A percentile compares a stretch with the other conserved stretches of the same genome.
These are phyloP conservation scores for Parochlus steinenii DNA, from an alignment of 2,888 invertebrate genomes.

Conservation along the genomic window DNA sequence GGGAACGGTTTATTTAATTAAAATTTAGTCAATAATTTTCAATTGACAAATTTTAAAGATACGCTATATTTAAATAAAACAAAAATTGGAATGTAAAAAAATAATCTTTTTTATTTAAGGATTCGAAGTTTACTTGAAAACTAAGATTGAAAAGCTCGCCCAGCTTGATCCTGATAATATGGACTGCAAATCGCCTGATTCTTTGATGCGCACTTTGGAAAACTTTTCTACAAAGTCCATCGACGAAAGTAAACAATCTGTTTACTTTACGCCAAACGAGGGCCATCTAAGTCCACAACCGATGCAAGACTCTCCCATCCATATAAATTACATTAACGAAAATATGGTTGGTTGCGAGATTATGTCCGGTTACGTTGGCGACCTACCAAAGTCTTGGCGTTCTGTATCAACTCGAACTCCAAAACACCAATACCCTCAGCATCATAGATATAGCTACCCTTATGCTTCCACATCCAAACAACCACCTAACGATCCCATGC, in stretches of 20 bases:
- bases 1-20: too few species aligned
- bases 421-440: background rate
- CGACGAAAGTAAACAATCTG: slow-evolving; percentile 46
- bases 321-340: slow-evolving; percentile 47
- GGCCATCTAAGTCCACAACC: slow-evolving; percentile 37
- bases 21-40: too few species aligned
- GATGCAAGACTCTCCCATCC: slow-evolving; percentile 34
- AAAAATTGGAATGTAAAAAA: too few species aligned
- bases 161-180: slow-evolving; percentile 4
- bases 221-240: slow-evolving; percentile 17
- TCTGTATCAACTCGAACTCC: background rate
- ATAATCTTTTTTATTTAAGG: slow-evolving; percentile 19
- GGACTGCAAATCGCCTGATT: slow-evolving; percentile 8
- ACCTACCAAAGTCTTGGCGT: background rate
- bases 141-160: slow-evolving; percentile 18
- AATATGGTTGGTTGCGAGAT: slow-evolving; percentile 17
- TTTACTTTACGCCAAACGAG: slow-evolving; percentile 72
- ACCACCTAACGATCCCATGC: slow-evolving; percentile 1
- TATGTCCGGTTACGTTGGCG: slow-evolving; percentile 11
- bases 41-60: too few species aligned
- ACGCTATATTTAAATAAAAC: too few species aligned
- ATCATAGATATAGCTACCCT: slow-evolving; percentile 1
- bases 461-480: too few species aligned
- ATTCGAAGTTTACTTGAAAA: slow-evolving; percentile 29
- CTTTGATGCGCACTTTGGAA: too few species aligned